Evolutionary conservation across 2,888 invertebrate genomes (phyloP).

Genomic region (Ormyrus thymus): DNA sequence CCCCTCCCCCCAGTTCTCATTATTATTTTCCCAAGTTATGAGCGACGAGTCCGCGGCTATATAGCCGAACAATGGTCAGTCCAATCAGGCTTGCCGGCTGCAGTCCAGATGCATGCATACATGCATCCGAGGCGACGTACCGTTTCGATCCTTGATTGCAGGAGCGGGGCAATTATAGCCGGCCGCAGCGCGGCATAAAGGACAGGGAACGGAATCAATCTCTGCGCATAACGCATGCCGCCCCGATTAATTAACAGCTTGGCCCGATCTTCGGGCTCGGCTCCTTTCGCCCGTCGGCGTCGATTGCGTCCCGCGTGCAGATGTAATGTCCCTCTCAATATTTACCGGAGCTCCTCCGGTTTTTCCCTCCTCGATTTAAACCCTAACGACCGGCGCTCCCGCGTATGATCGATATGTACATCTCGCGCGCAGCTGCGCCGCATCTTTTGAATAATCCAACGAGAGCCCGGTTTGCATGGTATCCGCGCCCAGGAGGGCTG

Average conservation of each 20-base stretch:
- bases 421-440: neutral
- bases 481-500: no score
- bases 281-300: constrained; percentile 13
- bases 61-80: constrained; percentile 22
- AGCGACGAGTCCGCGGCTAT: no score
- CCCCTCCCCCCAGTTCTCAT: no score
- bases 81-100: constrained; percentile 18
- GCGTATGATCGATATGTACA: neutral
- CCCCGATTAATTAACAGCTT: constrained; percentile 37
- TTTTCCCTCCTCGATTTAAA: no score
- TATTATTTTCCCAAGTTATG: no score
- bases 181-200: no score
- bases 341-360: constrained; percentile 15
- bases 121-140: no score
- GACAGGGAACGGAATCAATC: neutral
- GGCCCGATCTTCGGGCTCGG: neutral
- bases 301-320: constrained; percentile 10
- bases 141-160: constrained; percentile 22
- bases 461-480: constrained; percentile 11
- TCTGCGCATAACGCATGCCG: constrained; percentile 27
- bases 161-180: constrained; percentile 4
- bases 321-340: constrained; percentile 42
- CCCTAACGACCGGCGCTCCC: no score
- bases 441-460: constrained; percentile 41
- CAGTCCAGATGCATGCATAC: neutral